Evolutionary conservation across 2,113 vertebrate species (phyloP).

Genomic region (Conger conger): DNA sequence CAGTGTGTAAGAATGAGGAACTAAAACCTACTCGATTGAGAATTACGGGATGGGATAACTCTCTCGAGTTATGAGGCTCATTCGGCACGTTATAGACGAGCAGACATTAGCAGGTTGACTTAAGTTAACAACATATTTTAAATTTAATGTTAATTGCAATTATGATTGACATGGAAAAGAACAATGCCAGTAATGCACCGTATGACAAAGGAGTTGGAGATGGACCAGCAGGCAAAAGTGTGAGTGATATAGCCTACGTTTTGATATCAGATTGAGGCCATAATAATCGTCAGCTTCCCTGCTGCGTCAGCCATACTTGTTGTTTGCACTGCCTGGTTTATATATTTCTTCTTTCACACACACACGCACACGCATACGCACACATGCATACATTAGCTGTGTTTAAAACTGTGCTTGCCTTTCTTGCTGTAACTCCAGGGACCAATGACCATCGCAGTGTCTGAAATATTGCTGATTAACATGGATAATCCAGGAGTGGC

Average conservation of each 20-base stretch:
- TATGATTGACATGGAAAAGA: constrained; percentile 58
- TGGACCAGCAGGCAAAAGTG: constrained; percentile 75
- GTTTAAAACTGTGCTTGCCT: too few relatives aligned
- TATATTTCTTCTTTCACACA: neutral
- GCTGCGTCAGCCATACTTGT: neutral
- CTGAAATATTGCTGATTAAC: constrained; percentile 85
- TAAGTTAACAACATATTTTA: too few relatives aligned
- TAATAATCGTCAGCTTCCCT: neutral
- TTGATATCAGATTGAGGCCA: too few relatives aligned
- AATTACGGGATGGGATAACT: too few relatives aligned
- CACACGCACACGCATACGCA: too few relatives aligned
- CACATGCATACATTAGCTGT: too few relatives aligned
- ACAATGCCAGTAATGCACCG: neutral
- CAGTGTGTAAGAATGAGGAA: too few relatives aligned
- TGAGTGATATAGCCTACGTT: constrained; percentile 52
- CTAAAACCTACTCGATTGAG: too few relatives aligned
- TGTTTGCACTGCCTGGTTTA: neutral
- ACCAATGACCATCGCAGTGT: constrained; percentile 88
- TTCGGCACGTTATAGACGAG: too few relatives aligned
- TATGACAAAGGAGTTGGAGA: constrained; percentile 55
- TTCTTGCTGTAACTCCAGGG: constrained; percentile 81
- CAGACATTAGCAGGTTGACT: too few relatives aligned
- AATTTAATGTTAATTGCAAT: neutral
- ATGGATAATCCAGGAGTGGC: constrained; percentile 82
- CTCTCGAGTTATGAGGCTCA: too few relatives aligned